Base-by-base conservation (phyloP, 2,888 invertebrate species). In the Heliconius aoede region DNA sequence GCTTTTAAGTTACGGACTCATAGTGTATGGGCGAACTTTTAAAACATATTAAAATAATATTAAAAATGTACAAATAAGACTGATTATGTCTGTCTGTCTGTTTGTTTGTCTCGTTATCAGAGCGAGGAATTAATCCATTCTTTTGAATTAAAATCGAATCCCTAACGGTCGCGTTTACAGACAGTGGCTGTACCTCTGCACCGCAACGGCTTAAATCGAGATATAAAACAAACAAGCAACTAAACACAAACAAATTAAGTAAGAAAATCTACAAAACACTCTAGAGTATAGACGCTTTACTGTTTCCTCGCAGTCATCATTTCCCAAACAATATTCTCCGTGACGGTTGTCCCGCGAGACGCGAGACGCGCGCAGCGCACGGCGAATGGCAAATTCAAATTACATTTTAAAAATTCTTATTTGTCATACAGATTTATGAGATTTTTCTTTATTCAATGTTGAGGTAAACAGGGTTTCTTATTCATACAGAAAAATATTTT, bases 361-460 rank as follows among this genome's bases (percentile, higher is more conserved):
- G 73, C 68, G 68, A 67, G 72, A 82, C 80, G 81, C 76, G 73
- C 68, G 68, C 69, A 73, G 82, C 80, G 81, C 73, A 64, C 73
- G 65, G 60, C 76, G 74, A 72, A 82, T 76, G 78, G 79, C 78
- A 81, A 80, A 82, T 85, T 84, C 83, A 82, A 85, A 85, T 84
- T 84, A 82, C 76, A 82, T 83, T 82, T 83, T 82, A 84, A 84
- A 55, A 60, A 84, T 82, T 85, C 85, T 83, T 85, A 82, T 82
- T 82, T 83, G 82, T 80, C 77, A 83, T 82, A 79, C 77, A 73
- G 79, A 80, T 80, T 79, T 79, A 36, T 40, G 76, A 78, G 61
- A 78, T 74, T 78, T 26, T 51, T 51, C 9, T 71, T 58, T 71
- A 24, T n/a, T 24, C 26, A 46, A 15, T 46, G 21, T 55, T 55